phyloP scores from a whole-genome alignment of 2,113 vertebrate genomes.

The Rostratula benghalensis region DNA sequence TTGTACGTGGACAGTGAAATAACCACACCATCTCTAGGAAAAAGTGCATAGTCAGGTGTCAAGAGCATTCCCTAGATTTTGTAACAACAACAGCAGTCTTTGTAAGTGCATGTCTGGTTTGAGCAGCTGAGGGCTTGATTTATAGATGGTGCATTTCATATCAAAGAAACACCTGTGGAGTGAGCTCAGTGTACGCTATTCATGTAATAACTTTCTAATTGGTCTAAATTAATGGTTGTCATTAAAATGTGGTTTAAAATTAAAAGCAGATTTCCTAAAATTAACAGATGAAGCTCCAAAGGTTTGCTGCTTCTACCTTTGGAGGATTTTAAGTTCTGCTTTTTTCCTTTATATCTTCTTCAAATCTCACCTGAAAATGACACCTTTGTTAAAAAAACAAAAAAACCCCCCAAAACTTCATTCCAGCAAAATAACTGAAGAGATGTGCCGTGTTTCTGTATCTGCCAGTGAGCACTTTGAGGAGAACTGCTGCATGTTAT shows the following conservation, averaged over 20 bases:
- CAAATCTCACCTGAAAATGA: background rate
- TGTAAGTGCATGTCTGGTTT: background rate
- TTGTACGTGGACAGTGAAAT: background rate
- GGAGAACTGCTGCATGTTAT: background rate
- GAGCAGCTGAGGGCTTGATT: background rate
- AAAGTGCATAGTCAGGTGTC: background rate
- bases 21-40: background rate
- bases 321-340: background rate
- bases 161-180: background rate
- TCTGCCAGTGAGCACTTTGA: background rate
- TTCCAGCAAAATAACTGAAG: background rate
- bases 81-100: background rate
- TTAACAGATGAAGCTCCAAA: background rate
- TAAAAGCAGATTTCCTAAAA: background rate
- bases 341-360: background rate
- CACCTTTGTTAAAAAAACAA: background rate
- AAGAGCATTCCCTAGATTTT: background rate
- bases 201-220: background rate
- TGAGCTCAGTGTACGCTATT: background rate
- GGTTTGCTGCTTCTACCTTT: background rate
- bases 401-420: background rate
- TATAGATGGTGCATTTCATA: background rate
- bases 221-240: background rate
- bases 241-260: background rate
- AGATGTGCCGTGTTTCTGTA: background rate